Conservation (phyloP, 2,797 vertebrate genomes). For the Sebastes minor region DNA sequence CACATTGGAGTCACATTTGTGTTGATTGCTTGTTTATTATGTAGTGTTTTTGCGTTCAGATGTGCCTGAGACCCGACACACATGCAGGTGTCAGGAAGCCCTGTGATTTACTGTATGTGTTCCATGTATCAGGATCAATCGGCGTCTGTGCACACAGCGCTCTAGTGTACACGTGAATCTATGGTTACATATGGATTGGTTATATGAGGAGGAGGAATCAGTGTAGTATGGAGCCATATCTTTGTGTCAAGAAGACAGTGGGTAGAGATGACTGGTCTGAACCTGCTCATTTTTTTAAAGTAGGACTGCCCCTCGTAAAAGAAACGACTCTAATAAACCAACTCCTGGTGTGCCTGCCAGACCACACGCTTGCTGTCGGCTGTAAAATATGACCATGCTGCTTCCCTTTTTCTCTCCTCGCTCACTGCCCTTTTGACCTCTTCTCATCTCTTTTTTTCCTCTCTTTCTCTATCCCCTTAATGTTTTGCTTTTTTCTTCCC, state of each 20-base stretch:
- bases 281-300: conserved; percentile 24
- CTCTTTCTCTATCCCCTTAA: neutral
- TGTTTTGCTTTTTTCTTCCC: conserved; percentile 10
- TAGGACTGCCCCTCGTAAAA: conserved; percentile 55
- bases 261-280: conserved; percentile 31
- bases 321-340: conserved; percentile 61
- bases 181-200: conserved; percentile 5
- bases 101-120: neutral
- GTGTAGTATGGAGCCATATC: neutral
- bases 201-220: neutral
- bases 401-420: conserved; percentile 41
- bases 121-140: neutral
- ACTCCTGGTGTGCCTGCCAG: conserved; percentile 53
- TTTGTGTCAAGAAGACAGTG: neutral
- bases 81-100: neutral
- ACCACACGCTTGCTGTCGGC: conserved; percentile 62
- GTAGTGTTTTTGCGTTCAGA: neutral
- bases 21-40: neutral
- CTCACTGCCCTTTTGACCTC: conserved; percentile 38
- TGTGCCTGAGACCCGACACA: neutral
- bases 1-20: neutral
- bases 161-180: neutral
- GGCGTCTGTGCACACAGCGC: neutral
- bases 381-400: conserved; percentile 60
- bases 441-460: neutral